These are phyloP conservation scores for Nematostella vectensis DNA, from an alignment of 92 coral and sea anemone genomes.

Conservation along the genomic window DNA sequence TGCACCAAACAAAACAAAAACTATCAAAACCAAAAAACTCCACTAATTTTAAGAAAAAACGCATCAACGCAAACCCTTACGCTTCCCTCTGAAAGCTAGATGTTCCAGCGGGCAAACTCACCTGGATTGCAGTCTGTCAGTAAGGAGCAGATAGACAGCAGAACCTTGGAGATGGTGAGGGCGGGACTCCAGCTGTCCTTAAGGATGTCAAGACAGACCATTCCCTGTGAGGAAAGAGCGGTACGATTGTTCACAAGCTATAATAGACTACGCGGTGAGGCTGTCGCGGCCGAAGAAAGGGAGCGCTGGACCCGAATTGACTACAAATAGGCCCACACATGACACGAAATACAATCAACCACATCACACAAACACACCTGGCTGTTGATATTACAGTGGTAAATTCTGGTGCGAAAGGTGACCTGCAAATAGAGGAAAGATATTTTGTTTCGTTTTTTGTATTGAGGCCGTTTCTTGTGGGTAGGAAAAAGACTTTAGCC, in stretches of 20 bases:
- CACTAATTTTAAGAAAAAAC: no score
- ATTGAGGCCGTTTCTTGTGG: no score
- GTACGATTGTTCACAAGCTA: background rate
- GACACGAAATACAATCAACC: no score
- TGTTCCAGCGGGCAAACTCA: slow-evolving; percentile 6
- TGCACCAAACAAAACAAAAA: no score
- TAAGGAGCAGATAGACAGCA: slow-evolving; percentile 78
- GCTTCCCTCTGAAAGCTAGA: background rate
- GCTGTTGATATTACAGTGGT: slow-evolving; percentile 92
- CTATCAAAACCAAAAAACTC: no score
- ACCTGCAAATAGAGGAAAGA: slow-evolving; percentile 33
- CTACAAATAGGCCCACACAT: no score
- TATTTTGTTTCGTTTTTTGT: no score
- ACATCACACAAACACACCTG: slow-evolving; percentile 36
- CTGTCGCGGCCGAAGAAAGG: no score
- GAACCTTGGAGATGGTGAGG: slow-evolving; percentile 74
- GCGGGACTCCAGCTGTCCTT: slow-evolving; percentile 96
- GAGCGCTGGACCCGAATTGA: no score
- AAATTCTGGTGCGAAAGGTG: slow-evolving; percentile 88
- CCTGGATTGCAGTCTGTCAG: slow-evolving; percentile 94
- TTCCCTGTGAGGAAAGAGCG: slow-evolving; percentile 42
- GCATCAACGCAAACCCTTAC: no score
- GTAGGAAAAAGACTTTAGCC: no score
- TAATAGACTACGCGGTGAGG: no score
- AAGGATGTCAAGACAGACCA: slow-evolving; percentile 73